Percentiles rank a stretch among this genome's conserved stretches.
Conservation (phyloP, 1,140 invertebrate species). For the Ceratosolen solmsi region DNA sequence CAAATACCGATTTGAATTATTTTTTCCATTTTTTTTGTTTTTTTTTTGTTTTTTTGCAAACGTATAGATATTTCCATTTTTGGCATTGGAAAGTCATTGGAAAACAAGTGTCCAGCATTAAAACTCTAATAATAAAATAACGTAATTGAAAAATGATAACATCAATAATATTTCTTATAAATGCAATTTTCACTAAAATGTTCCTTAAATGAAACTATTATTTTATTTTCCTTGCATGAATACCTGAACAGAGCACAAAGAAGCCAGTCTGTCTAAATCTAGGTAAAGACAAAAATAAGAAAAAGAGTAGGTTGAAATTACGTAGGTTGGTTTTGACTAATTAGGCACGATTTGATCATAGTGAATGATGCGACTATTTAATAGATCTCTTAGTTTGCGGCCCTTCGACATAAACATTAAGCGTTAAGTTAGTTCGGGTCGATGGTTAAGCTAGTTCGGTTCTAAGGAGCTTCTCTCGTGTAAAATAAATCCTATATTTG, state of each 20-base stretch:
- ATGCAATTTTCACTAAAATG: background rate
- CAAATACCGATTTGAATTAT: too few species aligned
- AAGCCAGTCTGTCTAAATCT: conserved; percentile 46
- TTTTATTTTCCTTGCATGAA: conserved; percentile 31
- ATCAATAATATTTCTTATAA: background rate
- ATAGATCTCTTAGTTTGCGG: conserved; percentile 20
- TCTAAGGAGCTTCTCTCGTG: conserved; percentile 28
- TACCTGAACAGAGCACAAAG: conserved; percentile 43
- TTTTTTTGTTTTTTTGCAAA: too few species aligned
- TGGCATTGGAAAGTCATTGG: too few species aligned
- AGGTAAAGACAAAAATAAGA: conserved; percentile 39
- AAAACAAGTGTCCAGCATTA: too few species aligned
- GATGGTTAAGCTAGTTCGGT: conserved; percentile 16
- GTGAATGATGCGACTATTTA: conserved; percentile 23
- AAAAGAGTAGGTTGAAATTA: conserved; percentile 26
- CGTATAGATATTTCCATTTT: too few species aligned
- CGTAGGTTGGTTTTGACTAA: conserved; percentile 12
- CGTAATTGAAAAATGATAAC: background rate
- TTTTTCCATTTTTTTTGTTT: too few species aligned
- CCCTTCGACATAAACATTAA: background rate
- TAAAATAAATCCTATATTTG: conserved; percentile 19
- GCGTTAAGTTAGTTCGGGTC: conserved; percentile 37
- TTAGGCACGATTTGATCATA: conserved; percentile 32
- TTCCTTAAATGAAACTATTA: conserved; percentile 32
- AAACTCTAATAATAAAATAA: too few species aligned